phyloP scores from a whole-genome alignment of 2,888 invertebrate genomes.

The Diaprepes abbreviatus region DNA sequence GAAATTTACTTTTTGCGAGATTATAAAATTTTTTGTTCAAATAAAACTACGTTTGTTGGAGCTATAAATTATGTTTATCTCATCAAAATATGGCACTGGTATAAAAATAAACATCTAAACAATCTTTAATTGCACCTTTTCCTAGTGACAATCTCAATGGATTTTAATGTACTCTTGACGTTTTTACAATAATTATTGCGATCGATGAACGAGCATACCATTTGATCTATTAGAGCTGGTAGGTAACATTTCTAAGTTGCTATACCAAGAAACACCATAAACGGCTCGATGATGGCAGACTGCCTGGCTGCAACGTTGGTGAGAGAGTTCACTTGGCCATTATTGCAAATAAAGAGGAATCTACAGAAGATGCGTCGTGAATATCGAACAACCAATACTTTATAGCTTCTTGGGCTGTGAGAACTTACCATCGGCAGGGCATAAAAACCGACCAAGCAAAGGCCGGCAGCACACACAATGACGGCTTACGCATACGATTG shows the following conservation, averaged over 20 bases:
- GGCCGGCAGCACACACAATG: conserved; percentile 45
- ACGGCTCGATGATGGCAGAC: conserved; percentile 63
- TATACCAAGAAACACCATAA: conserved; percentile 63
- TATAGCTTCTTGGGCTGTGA: conserved; percentile 64
- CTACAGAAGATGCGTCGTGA: conserved; percentile 65
- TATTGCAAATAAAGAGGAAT: conserved; percentile 65
- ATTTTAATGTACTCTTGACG: conserved; percentile 3
- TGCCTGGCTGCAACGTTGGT: conserved; percentile 64
- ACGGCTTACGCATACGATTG: conserved; percentile 48
- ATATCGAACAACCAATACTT: conserved; percentile 64
- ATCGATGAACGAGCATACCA: conserved; percentile 11
- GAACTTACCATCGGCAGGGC: conserved; percentile 60
- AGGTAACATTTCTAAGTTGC: conserved; percentile 57
- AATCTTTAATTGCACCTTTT: background rate
- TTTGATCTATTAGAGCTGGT: conserved; percentile 58
- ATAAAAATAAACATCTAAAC: background rate
- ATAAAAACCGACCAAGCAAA: conserved; percentile 53
- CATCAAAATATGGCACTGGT: too few species aligned
- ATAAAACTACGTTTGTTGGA: too few species aligned
- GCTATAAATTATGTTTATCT: too few species aligned
- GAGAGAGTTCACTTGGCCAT: conserved; percentile 65
- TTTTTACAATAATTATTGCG: conserved; percentile 2
- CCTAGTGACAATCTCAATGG: background rate
- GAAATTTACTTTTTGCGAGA: too few species aligned
- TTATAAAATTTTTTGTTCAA: too few species aligned